Percentiles rank a stretch among this genome's conserved stretches.
Conservation (phyloP, 2,888 invertebrate genomes). For the Corbicula japonica region DNA sequence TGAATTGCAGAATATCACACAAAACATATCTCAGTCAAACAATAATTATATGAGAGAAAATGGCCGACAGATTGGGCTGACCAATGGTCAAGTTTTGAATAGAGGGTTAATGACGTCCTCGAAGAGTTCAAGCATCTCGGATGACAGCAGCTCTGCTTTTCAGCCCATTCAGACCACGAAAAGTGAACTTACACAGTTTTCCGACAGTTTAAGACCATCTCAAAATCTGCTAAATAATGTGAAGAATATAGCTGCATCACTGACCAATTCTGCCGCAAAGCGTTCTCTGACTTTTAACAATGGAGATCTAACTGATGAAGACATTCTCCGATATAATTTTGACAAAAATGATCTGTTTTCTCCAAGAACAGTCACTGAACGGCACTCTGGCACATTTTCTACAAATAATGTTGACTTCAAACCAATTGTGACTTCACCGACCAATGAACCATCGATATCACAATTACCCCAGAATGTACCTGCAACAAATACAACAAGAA, state of each 20-base stretch:
- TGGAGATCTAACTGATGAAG: slow-evolving; percentile 20
- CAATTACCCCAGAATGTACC: neutral
- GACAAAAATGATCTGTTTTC: slow-evolving; percentile 36
- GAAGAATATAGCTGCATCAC: slow-evolving; percentile 27
- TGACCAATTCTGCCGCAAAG: slow-evolving; percentile 40
- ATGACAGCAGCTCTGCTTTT: slow-evolving; percentile 52
- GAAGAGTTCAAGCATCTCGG: slow-evolving; percentile 1
- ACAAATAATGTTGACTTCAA: slow-evolving; percentile 21
- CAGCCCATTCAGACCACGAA: slow-evolving; percentile 49
- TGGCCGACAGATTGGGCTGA: neutral
- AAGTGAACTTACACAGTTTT: slow-evolving; percentile 6
- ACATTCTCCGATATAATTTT: slow-evolving; percentile 33
- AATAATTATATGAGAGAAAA: neutral
- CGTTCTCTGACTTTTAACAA: slow-evolving; percentile 35
- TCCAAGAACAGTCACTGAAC: slow-evolving; percentile 12
- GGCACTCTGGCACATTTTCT: neutral
- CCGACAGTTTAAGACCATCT: slow-evolving; percentile 19
- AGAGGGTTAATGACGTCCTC: neutral
- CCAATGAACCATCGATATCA: neutral
- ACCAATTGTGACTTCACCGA: slow-evolving; percentile 11
- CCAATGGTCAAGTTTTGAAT: neutral
- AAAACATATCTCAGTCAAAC: slow-evolving; percentile 39
- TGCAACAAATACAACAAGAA: neutral
- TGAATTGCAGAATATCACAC: slow-evolving; percentile 53
- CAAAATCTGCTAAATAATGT: slow-evolving; percentile 39